Conservation (phyloP, 2,113 vertebrate genomes). For the Motacilla tschutschensis region DNA sequence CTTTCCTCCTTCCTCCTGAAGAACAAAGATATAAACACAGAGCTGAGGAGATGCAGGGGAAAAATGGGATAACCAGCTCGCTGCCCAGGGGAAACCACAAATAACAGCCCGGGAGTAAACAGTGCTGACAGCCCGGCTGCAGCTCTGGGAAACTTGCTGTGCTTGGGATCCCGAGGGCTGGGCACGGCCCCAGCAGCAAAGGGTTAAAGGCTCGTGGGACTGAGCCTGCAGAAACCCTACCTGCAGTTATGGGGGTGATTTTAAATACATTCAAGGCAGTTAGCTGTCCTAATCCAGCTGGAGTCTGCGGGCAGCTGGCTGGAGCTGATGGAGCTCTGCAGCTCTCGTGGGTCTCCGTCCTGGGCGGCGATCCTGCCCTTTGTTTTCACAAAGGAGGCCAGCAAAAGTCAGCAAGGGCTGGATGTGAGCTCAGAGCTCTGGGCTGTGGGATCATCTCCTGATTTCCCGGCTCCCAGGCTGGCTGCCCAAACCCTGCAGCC, state of each 20-base stretch:
- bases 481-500: neutral
- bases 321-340: neutral
- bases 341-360: neutral
- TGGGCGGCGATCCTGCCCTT: neutral
- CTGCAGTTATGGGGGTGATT: neutral
- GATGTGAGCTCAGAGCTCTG: neutral
- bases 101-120: constrained; percentile 6
- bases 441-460: neutral
- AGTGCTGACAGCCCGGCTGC: neutral
- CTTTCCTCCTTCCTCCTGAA: constrained; percentile 15
- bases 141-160: neutral
- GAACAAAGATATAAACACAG: constrained; percentile 24
- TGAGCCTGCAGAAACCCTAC: neutral
- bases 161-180: neutral
- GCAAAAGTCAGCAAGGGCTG: neutral
- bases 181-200: neutral
- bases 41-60: neutral
- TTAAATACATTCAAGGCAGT: neutral
- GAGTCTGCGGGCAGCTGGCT: neutral
- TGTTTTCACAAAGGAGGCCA: neutral
- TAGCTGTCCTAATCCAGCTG: neutral
- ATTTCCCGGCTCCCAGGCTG: neutral
- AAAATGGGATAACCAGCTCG: neutral
- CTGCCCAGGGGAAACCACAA: constrained; percentile 47
- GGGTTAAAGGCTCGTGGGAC: neutral